phyloP scores from a whole-genome alignment of 2,797 vertebrate genomes.

The Malurus leucopterus region DNA sequence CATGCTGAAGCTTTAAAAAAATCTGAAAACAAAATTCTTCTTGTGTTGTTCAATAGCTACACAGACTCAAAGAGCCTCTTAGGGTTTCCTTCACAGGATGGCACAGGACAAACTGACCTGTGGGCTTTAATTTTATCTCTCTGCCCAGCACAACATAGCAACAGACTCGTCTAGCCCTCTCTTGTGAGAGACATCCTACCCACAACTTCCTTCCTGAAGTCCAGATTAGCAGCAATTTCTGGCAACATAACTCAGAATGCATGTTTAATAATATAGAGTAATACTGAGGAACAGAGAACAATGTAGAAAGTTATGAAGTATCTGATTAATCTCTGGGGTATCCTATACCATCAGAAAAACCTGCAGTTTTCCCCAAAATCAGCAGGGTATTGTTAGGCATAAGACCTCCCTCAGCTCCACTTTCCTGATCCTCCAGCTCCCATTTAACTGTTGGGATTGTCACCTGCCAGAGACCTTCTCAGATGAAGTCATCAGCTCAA shows the following conservation, averaged over 20 bases:
- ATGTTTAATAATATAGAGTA: not conserved
- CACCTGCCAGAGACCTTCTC: not conserved
- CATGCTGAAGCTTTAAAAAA: not conserved
- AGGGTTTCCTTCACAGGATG: not conserved
- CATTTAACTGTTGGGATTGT: not conserved
- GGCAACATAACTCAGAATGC: not conserved
- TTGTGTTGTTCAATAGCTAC: not conserved
- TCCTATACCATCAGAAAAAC: not conserved
- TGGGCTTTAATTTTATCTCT: not conserved
- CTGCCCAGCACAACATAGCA: not conserved
- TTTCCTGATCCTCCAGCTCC: not conserved
- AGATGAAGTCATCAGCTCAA: not conserved
- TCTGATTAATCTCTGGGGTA: not conserved
- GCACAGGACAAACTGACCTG: not conserved
- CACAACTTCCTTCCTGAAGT: not conserved
- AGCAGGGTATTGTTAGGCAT: not conserved
- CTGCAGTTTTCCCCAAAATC: not conserved
- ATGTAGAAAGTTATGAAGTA: not conserved
- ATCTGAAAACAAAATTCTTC: constrained; percentile 7
- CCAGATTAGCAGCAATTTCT: not conserved
- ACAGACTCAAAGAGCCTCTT: not conserved
- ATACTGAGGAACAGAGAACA: not conserved
- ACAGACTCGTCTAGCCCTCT: not conserved
- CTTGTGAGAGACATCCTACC: not conserved
- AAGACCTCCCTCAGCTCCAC: fast-evolving